A percentile compares a stretch with the other conserved stretches of the same genome.
These are phyloP conservation scores for Gastrophysa polygoni DNA, from an alignment of 2,888 invertebrate species.

Conservation along the genomic window DNA sequence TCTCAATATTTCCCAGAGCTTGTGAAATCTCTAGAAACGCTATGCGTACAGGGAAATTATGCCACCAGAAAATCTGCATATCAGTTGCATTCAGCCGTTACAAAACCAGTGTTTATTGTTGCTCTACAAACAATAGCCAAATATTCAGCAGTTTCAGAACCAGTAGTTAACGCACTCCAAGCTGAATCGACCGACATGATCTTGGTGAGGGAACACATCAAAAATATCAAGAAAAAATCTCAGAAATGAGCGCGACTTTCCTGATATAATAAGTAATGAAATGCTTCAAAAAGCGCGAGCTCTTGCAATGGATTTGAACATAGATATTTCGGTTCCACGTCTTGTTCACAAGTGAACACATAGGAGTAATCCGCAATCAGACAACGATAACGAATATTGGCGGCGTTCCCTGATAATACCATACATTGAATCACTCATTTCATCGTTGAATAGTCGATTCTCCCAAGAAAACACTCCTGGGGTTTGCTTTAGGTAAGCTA, in stretches of 20 bases:
- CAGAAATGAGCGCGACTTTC: not conserved
- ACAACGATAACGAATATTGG: not conserved
- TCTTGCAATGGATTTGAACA: not conserved
- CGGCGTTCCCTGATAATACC: not conserved
- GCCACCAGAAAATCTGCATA: constrained; percentile 21
- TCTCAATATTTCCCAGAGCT: not conserved
- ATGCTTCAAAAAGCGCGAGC: constrained; percentile 3
- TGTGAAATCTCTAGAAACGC: constrained; percentile 2
- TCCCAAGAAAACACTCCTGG: not conserved
- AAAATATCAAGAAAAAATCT: constrained; percentile 5
- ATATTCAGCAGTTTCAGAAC: constrained; percentile 23
- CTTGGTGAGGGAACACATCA: constrained; percentile 13
- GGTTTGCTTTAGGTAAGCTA: not conserved
- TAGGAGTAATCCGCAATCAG: constrained; percentile 3
- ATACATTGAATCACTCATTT: not conserved
- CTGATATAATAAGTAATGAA: not conserved
- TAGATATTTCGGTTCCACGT: constrained; percentile 15
- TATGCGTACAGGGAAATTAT: constrained; percentile 15
- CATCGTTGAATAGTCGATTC: not conserved
- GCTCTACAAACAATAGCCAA: constrained; percentile 15
- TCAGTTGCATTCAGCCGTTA: constrained; percentile 15
- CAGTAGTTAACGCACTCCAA: constrained; percentile 30
- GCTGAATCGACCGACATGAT: constrained; percentile 28
- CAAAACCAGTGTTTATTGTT: constrained; percentile 11
- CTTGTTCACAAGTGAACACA: constrained; percentile 3